Conservation (phyloP, 1,140 invertebrate genomes). For the Liolophura sinensis region DNA sequence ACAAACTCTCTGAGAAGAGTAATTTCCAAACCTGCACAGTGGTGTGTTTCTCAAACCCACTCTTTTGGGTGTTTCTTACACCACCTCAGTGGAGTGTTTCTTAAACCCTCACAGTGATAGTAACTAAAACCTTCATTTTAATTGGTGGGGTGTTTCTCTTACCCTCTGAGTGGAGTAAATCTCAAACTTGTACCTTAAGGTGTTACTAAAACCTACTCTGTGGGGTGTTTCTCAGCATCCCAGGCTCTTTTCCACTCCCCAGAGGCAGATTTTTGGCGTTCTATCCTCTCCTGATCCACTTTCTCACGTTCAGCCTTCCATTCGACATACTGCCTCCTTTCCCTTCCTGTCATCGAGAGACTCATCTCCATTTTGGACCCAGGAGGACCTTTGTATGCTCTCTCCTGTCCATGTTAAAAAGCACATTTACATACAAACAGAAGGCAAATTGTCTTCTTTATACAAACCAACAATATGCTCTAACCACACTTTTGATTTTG, state of each 20-base stretch:
- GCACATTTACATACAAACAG: too few species aligned
- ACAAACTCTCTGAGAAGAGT: too few species aligned
- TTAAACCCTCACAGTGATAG: not conserved
- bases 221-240: slow-evolving; percentile 44
- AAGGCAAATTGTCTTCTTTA: slow-evolving; percentile 10
- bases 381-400: slow-evolving; percentile 25
- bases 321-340: slow-evolving; percentile 44
- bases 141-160: slow-evolving; percentile 4
- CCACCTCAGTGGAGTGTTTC: too few species aligned
- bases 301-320: slow-evolving; percentile 49
- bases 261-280: slow-evolving; percentile 38
- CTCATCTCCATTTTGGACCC: slow-evolving; percentile 46
- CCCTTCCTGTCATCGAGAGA: slow-evolving; percentile 49
- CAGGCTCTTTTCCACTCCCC: slow-evolving; percentile 52
- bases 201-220: slow-evolving; percentile 31
- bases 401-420: slow-evolving; percentile 12
- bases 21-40: too few species aligned
- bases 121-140: not conserved
- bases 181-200: too few species aligned
- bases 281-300: slow-evolving; percentile 45
- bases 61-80: too few species aligned
- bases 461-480: not conserved
- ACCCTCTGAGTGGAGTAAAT: not conserved
- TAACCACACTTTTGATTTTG: not conserved
- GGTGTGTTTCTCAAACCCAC: too few species aligned